Evolutionary conservation across 2,113 vertebrate genomes (phyloP).

Genomic region (Rhabdornis inornatus): DNA sequence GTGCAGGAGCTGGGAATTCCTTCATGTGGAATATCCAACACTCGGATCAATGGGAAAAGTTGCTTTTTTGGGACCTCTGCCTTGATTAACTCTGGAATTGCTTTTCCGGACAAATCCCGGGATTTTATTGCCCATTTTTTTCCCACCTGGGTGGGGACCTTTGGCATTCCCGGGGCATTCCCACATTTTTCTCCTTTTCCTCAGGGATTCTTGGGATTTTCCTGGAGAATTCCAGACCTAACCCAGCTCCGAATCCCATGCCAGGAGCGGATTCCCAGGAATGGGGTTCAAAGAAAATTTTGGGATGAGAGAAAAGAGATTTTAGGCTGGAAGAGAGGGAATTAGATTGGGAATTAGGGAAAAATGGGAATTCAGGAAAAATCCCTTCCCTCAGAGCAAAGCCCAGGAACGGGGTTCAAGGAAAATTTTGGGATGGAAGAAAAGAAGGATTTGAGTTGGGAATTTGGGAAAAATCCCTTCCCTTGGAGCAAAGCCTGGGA

Average conservation of each 20-base stretch:
- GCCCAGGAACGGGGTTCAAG: too few species aligned
- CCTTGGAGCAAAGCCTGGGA: neutral
- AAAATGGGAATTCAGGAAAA: neutral
- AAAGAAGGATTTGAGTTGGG: too few species aligned
- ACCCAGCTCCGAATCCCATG: rapidly evolving
- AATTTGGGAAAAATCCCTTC: neutral
- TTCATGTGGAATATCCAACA: slow-evolving; percentile 44
- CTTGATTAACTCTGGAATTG: slow-evolving; percentile 75
- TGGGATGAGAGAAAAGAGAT: neutral
- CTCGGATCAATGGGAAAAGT: slow-evolving; percentile 72
- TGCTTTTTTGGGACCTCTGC: neutral
- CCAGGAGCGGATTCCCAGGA: neutral
- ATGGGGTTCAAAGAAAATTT: rapidly evolving
- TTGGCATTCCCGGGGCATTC: slow-evolving; percentile 48
- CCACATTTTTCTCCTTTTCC: slow-evolving; percentile 45
- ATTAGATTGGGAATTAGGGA: neutral
- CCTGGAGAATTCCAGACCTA: rapidly evolving
- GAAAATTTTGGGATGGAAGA: neutral
- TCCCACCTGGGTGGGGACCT: slow-evolving; percentile 70
- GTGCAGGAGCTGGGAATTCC: slow-evolving; percentile 61
- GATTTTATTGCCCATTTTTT: slow-evolving; percentile 73
- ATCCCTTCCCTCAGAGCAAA: neutral
- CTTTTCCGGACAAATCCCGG: slow-evolving; percentile 55
- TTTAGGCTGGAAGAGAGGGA: neutral
- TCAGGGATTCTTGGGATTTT: neutral